Conservation (phyloP, 2,113 vertebrate species). For the Campylomormyrus tamandua region DNA sequence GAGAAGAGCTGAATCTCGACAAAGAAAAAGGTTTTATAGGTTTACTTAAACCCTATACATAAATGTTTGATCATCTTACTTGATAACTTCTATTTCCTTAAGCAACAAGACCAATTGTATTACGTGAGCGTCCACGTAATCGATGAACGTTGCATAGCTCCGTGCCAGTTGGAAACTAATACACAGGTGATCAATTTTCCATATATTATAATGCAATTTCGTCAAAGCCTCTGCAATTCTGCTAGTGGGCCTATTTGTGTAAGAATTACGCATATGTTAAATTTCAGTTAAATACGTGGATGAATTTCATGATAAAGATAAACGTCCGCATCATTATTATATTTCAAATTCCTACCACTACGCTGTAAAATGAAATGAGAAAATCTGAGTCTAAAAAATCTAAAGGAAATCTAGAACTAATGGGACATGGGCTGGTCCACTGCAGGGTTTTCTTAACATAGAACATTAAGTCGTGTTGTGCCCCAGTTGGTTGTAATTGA, state of each 20-base stretch:
- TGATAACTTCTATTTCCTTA: slow-evolving; percentile 29
- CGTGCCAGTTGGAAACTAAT: background rate
- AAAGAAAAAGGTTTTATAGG: slow-evolving; percentile 37
- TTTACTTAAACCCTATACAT: slow-evolving; percentile 27
- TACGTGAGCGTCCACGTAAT: background rate
- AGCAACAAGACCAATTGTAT: slow-evolving; percentile 15
- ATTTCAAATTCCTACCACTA: background rate
- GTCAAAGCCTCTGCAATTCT: background rate
- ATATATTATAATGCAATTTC: background rate
- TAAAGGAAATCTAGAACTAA: background rate
- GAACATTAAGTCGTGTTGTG: slow-evolving; percentile 12
- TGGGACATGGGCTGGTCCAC: slow-evolving; percentile 11
- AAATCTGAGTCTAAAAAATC: background rate
- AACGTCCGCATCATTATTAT: background rate
- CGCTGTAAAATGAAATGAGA: background rate
- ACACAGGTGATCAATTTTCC: background rate
- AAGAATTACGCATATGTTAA: background rate
- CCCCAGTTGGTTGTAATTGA: slow-evolving; percentile 60
- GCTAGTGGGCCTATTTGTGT: background rate
- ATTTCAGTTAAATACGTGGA: background rate
- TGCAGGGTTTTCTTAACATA: slow-evolving; percentile 14
- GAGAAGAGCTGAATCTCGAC: slow-evolving; percentile 32
- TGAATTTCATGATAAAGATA: background rate
- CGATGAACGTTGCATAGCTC: background rate
- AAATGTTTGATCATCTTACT: slow-evolving; percentile 33